These are phyloP conservation scores for Gymnothorax javanicus DNA, from an alignment of 2,797 vertebrate species.

Conservation along the genomic window DNA sequence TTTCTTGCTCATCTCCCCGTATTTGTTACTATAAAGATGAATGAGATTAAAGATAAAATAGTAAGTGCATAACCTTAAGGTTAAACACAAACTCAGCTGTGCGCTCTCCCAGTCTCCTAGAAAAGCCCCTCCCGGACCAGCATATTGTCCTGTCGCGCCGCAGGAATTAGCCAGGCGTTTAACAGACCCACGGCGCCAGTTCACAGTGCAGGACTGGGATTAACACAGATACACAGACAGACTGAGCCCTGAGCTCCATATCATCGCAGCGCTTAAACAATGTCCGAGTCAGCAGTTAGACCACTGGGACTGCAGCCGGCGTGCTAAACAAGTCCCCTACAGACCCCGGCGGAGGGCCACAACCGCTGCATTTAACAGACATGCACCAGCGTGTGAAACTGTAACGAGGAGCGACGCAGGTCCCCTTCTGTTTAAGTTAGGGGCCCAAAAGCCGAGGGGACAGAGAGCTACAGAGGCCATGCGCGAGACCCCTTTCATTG, in stretches of 20 bases:
- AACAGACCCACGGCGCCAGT: slow-evolving; percentile 53
- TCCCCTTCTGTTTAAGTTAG: not conserved
- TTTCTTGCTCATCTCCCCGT: too few species aligned
- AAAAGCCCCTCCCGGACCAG: slow-evolving; percentile 6
- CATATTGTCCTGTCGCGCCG: slow-evolving; percentile 64
- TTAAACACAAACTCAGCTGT: slow-evolving; percentile 45
- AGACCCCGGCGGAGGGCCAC: not conserved
- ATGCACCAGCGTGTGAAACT: not conserved
- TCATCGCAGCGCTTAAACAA: slow-evolving; percentile 35
- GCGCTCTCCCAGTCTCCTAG: slow-evolving; percentile 53
- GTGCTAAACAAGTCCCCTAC: slow-evolving; percentile 26
- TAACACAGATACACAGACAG: slow-evolving; percentile 63
- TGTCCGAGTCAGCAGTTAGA: slow-evolving; percentile 63
- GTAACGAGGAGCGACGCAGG: not conserved
- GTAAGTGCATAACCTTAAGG: too few species aligned
- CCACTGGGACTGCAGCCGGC: slow-evolving; percentile 32
- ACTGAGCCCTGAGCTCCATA: slow-evolving; percentile 52
- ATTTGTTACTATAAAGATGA: too few species aligned
- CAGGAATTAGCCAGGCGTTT: slow-evolving; percentile 72
- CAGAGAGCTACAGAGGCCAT: not conserved
- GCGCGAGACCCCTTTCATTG: not conserved
- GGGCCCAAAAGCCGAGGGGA: not conserved
- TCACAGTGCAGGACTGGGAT: slow-evolving; percentile 64
- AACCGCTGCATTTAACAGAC: not conserved
- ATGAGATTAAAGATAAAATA: too few species aligned